phyloP scores from a whole-genome alignment of 2,797 vertebrate species.

The Iguana delicatissima region DNA sequence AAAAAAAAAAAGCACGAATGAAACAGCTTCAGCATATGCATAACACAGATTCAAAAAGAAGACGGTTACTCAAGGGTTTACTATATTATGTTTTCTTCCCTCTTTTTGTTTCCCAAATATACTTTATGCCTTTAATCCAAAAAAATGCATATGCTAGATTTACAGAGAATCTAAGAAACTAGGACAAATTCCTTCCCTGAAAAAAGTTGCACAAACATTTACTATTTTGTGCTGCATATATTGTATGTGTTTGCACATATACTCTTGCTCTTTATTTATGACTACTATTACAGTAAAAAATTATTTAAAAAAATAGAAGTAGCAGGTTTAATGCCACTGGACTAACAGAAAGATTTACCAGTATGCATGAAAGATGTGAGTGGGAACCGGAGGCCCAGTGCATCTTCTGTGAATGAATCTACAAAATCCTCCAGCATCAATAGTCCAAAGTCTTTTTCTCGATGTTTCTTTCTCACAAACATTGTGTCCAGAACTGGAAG shows the following conservation, averaged over 20 bases:
- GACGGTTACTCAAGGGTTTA: no score
- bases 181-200: background rate
- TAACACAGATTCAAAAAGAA: background rate
- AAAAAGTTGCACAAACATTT: background rate
- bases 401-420: conserved; percentile 82
- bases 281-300: background rate
- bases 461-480: conserved; percentile 86
- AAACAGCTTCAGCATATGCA: background rate
- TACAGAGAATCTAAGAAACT: background rate
- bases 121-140: background rate
- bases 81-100: no score
- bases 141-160: no score
- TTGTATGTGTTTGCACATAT: background rate
- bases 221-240: background rate
- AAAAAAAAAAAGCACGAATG: conserved; percentile 40
- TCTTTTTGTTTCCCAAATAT: no score
- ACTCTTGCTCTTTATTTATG: background rate
- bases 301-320: no score
- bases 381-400: conserved; percentile 87
- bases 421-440: conserved; percentile 91
- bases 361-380: conserved; percentile 82
- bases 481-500: conserved; percentile 91
- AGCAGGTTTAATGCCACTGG: background rate
- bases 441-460: conserved; percentile 82
- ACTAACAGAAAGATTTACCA: conserved; percentile 77